A percentile compares a stretch with the other conserved stretches of the same genome.
These are phyloP conservation scores for Catamblyrhynchus diadema DNA, from an alignment of 2,797 vertebrate species.

Conservation along the genomic window DNA sequence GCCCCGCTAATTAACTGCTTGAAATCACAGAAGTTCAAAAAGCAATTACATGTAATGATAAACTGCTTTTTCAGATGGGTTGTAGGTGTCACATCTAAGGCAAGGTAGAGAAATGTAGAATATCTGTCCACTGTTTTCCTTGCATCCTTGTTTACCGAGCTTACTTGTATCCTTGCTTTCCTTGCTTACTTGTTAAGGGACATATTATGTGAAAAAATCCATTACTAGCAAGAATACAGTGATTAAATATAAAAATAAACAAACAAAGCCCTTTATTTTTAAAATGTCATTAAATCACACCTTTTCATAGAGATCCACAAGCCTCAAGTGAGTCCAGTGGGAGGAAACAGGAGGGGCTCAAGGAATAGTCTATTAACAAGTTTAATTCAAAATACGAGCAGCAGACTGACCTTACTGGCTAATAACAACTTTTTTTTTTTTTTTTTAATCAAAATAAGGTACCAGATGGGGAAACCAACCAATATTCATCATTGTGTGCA, in stretches of 20 bases:
- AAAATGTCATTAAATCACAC: not conserved
- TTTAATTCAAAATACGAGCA: not conserved
- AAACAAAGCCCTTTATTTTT: not conserved
- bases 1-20: not conserved
- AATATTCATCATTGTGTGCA: constrained; percentile 12
- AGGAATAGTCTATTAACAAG: not conserved
- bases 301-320: not conserved
- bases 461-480: not conserved
- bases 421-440: not conserved
- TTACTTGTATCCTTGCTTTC: not conserved
- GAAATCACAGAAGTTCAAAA: constrained; percentile 8
- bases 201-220: not conserved
- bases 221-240: not conserved
- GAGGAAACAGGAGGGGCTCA: not conserved
- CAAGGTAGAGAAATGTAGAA: not conserved
- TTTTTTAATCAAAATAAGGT: not conserved
- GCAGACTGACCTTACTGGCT: not conserved
- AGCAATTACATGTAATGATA: not conserved
- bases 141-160: not conserved
- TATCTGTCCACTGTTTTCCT: not conserved
- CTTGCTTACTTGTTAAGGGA: not conserved
- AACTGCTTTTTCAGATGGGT: not conserved
- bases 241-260: not conserved
- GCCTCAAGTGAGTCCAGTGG: not conserved
- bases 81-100: constrained; percentile 19